Evolutionary conservation across 2,113 vertebrate species (phyloP), one percentile per base, ranked within the genome.

Genomic region (Cololabis saira): DNA sequence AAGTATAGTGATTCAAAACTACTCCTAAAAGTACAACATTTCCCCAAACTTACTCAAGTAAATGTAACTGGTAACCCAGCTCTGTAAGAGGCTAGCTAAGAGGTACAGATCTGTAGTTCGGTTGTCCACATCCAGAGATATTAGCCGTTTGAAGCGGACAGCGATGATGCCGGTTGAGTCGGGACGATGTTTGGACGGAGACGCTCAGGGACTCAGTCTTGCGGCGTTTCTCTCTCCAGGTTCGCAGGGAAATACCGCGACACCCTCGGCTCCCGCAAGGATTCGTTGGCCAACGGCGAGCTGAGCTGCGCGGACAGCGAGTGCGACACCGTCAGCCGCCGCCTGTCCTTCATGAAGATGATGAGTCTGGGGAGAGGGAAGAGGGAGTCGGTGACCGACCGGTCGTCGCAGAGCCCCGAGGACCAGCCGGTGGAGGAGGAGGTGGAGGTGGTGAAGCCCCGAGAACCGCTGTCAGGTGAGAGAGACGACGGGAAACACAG

Each of bases 381-480:
- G 64, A 87, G 86, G 0, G 93, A 94, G 4, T 93, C 94, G 0
- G 24, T 80, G 68, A 87, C 82, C 0, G 93, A 96, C 71, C 90
- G 89, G 0, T 87, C 90, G 7, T 90, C 90, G 1, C 88, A 81
- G 13, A 82, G 75, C 0, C 62, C 88, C 0, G 92, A 94, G 57
- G 91, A 92, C 64, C 73, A 71, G 21, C 78, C 66, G 0, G 88
- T 89, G 91, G 90, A 33, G 50, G 51, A 76, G 73, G 90, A 87
- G 78, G 88, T 87, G 67, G 92, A 90, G 44, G 88, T 89, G 78
- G 89, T 92, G 13, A 94, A 94, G 73, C 87, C 89, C 70, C 89
- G 92, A 79, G 95, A 96, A 52, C 95, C 95, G 0, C 86, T 97
- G 22, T 97, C 95, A 16, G 95, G 96, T 97, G 83, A 88, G 91